Percentiles rank a stretch among this genome's conserved stretches.
These are phyloP conservation scores for Laterallus jamaicensis DNA, from an alignment of 2,113 vertebrate genomes.

Conservation along the genomic window DNA sequence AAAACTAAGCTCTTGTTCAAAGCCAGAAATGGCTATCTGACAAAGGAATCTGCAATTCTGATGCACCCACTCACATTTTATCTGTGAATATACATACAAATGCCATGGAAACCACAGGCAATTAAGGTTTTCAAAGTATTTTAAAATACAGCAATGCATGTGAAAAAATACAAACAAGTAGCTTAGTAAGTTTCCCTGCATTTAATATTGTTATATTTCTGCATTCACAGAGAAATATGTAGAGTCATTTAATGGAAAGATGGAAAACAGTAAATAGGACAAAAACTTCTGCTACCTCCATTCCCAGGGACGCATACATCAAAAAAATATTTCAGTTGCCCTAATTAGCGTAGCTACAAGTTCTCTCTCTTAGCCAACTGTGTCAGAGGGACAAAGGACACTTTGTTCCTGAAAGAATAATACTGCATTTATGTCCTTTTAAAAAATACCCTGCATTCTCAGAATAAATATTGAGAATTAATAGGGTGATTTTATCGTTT, in stretches of 20 bases:
- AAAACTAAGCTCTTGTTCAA: background rate
- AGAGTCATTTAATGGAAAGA: background rate
- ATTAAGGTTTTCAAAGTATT: background rate
- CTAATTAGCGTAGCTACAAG: background rate
- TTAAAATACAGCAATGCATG: background rate
- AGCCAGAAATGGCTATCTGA: background rate
- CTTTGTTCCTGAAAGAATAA: background rate
- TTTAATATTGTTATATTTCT: background rate
- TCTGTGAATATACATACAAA: background rate
- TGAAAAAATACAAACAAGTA: background rate
- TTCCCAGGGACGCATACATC: background rate
- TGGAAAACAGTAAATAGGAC: background rate
- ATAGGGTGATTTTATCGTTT: background rate
- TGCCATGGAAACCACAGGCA: background rate
- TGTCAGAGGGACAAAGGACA: background rate
- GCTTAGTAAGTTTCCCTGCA: background rate
- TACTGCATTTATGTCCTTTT: background rate
- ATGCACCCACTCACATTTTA: background rate
- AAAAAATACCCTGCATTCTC: background rate
- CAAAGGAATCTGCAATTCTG: background rate
- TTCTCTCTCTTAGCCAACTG: background rate
- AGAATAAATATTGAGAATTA: slow-evolving; percentile 24
- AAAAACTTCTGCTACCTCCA: background rate
- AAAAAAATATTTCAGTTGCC: background rate
- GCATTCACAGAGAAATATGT: background rate